Evolutionary conservation across 2,797 vertebrate genomes (phyloP), one percentile per base, ranked within the genome.

Genomic region (Sphaeramia orbicularis): DNA sequence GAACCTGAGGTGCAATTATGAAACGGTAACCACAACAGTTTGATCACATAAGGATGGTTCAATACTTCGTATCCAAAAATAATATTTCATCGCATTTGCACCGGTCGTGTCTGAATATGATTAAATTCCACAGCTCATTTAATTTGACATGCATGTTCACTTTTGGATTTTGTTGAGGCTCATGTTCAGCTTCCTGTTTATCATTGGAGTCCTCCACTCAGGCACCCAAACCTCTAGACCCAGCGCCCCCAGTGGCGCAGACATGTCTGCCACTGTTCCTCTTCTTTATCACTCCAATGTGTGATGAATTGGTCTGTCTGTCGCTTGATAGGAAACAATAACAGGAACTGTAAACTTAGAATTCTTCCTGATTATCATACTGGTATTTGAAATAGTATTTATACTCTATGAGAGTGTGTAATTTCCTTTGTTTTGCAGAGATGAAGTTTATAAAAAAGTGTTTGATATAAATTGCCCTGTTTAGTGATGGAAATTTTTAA

Each of bases 271-370:
- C 88, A 67, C 67, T 62, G 81, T 91, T 92, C 86, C 81, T 83
- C 84, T 24, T 68, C 78, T 92, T 91, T 87, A 88, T 92, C 90
- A 86, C 63, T 83, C 6, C 60, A 52, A 47, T 7, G 74, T 86
- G 77, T 93, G 93, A 95, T 92, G 75, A 81, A 94, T 93, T 50
- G 60, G 30, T 88, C 78, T 84, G 83, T 80, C 90, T 78, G 78
- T 80, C 44, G 74, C 88, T 90, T 86, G 90, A 92, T 91, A 88
- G 88, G 89, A 94, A 92, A 94, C 91, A 94, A 94, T 90, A 95
- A 94, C 93, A 94, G 94, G 94, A 95, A 94, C 86, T 91, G 84
- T 90, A 93, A 91, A 91, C 85, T 91, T 91, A 88, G 90, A 91
- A 86, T 78, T 86, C 78, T 78, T 86, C 77, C 73, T 55, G 74